A percentile compares a stretch with the other conserved stretches of the same genome.
Evolutionary conservation across 2,113 vertebrate species (phyloP).

Genomic region (Rostratula benghalensis): DNA sequence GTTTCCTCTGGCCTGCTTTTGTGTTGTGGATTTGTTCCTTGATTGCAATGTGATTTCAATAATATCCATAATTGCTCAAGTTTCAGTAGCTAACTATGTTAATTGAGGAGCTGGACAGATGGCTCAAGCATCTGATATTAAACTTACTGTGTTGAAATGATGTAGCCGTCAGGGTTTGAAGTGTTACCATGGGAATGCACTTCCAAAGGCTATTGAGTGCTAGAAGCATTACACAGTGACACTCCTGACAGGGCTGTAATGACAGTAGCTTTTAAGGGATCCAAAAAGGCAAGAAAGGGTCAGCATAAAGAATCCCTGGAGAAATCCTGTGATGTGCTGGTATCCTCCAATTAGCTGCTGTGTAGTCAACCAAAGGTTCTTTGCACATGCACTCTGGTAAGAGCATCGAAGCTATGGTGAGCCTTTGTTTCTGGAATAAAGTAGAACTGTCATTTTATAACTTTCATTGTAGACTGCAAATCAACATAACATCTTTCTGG

Average conservation of each 20-base stretch:
- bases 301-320: neutral
- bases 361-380: neutral
- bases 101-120: conserved; percentile 61
- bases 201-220: conserved; percentile 8
- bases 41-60: conserved; percentile 16
- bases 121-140: conserved; percentile 46
- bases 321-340: neutral
- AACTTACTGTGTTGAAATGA: conserved; percentile 21
- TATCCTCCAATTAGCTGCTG: neutral
- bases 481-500: neutral
- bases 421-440: neutral
- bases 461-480: neutral
- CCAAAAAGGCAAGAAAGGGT: neutral
- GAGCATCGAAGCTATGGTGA: neutral
- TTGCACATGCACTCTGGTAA: neutral
- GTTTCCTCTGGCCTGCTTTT: conserved; percentile 39
- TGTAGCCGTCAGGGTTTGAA: conserved; percentile 15
- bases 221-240: neutral
- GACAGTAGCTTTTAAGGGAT: neutral
- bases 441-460: neutral
- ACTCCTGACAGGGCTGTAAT: neutral
- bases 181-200: conserved; percentile 49
- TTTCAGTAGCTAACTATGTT: conserved; percentile 30
- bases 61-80: conserved; percentile 26
- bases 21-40: conserved; percentile 17